Evolutionary conservation across 2,888 invertebrate genomes (phyloP).

Genomic region (Noctua janthina): DNA sequence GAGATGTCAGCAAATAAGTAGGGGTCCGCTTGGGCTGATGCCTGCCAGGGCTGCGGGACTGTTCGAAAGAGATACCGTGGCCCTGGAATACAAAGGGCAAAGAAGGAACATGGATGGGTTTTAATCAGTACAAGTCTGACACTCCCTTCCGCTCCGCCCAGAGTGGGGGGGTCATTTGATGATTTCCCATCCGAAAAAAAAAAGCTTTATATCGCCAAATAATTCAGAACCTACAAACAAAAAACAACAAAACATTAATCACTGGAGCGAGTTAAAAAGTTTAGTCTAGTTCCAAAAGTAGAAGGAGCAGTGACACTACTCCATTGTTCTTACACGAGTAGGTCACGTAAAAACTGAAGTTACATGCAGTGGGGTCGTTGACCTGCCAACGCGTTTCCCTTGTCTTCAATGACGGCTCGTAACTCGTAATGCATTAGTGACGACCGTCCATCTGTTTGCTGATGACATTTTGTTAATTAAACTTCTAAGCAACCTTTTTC

Average conservation of each 20-base stretch:
- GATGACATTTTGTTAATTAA: conserved; percentile 57
- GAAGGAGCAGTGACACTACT: conserved; percentile 54
- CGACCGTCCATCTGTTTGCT: conserved; percentile 36
- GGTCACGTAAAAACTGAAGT: conserved; percentile 64
- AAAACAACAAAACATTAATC: conserved; percentile 36
- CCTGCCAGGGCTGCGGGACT: too few species aligned
- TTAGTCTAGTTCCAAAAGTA: conserved; percentile 46
- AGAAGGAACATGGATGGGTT: too few species aligned
- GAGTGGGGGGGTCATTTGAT: too few species aligned
- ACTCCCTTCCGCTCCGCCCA: too few species aligned
- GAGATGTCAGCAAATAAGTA: too few species aligned
- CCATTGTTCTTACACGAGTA: conserved; percentile 62
- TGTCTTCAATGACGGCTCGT: conserved; percentile 48
- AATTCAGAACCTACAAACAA: conserved; percentile 30
- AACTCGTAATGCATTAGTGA: conserved; percentile 53
- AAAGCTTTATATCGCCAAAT: conserved; percentile 2
- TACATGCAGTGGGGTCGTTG: conserved; percentile 57
- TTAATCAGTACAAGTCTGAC: too few species aligned
- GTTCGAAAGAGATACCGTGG: too few species aligned
- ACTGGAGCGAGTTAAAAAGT: conserved; percentile 41
- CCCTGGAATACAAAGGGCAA: too few species aligned
- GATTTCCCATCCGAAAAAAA: too few species aligned
- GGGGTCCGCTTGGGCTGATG: too few species aligned
- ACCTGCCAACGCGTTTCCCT: conserved; percentile 56
- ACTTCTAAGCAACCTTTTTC: conserved; percentile 22